phyloP scores from a whole-genome alignment of 1,140 invertebrate species.

The Wiebesia pumilae region DNA sequence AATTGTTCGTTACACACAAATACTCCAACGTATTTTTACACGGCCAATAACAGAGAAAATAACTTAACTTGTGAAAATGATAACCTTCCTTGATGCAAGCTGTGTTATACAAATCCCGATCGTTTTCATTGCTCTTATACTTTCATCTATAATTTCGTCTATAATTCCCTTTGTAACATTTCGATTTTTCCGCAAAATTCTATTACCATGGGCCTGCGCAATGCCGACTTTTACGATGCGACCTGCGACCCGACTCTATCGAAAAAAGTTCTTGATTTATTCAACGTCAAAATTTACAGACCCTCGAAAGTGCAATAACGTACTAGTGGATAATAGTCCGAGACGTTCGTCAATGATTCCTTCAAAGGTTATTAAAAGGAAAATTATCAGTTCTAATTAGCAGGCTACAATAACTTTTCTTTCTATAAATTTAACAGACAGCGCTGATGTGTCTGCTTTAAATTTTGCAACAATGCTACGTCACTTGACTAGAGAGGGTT shows the following conservation, averaged over 20 bases:
- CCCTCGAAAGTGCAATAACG: background rate
- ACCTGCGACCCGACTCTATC: background rate
- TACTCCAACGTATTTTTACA: slow-evolving; percentile 24
- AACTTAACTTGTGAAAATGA: background rate
- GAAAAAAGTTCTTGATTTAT: slow-evolving; percentile 4
- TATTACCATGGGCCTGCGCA: background rate
- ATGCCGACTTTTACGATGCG: background rate
- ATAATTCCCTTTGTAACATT: background rate
- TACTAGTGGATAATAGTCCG: background rate
- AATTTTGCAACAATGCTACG: background rate
- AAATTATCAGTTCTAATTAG: background rate
- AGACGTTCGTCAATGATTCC: background rate
- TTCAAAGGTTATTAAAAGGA: background rate
- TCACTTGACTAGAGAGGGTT: background rate
- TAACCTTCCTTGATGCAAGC: background rate
- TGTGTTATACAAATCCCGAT: no score
- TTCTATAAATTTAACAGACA: background rate
- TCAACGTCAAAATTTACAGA: background rate
- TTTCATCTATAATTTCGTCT: background rate
- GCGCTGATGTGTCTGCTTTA: background rate
- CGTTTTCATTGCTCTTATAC: no score
- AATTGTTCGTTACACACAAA: background rate
- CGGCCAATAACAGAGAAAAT: background rate
- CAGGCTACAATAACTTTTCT: background rate
- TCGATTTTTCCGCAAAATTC: background rate